These are phyloP conservation scores for Melospiza melodia DNA, from an alignment of 2,113 vertebrate species.

Conservation along the genomic window DNA sequence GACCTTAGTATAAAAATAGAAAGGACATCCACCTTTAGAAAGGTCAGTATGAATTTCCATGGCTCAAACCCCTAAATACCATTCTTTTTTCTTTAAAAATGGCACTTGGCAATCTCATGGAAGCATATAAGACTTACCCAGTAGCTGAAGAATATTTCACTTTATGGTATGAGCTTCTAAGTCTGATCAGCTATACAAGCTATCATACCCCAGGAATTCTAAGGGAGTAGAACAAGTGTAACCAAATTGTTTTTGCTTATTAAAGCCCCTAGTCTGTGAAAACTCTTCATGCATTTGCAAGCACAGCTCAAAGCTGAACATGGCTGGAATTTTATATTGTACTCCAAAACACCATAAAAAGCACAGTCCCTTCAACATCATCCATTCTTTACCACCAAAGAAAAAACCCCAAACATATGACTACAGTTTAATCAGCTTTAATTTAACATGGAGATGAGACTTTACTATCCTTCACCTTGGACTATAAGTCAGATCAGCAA, in stretches of 20 bases:
- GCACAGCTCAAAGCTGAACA: not conserved
- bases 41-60: not conserved
- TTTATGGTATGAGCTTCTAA: not conserved
- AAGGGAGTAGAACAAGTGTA: not conserved
- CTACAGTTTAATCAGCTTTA: not conserved
- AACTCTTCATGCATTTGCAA: not conserved
- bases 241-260: not conserved
- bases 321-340: not conserved
- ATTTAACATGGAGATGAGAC: not conserved
- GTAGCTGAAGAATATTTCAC: not conserved
- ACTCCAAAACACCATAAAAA: not conserved
- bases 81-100: not conserved
- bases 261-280: not conserved
- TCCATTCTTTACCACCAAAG: not conserved
- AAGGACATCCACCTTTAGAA: constrained; percentile 31
- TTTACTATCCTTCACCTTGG: not conserved
- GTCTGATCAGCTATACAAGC: not conserved
- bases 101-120: not conserved
- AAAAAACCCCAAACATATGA: not conserved
- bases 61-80: not conserved
- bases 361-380: not conserved
- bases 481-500: not conserved
- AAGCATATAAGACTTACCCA: not conserved
- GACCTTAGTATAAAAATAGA: constrained; percentile 55
- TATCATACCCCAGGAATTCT: not conserved